These are phyloP conservation scores for Perdita meconis DNA, from an alignment of 2,888 invertebrate genomes.

Conservation along the genomic window DNA sequence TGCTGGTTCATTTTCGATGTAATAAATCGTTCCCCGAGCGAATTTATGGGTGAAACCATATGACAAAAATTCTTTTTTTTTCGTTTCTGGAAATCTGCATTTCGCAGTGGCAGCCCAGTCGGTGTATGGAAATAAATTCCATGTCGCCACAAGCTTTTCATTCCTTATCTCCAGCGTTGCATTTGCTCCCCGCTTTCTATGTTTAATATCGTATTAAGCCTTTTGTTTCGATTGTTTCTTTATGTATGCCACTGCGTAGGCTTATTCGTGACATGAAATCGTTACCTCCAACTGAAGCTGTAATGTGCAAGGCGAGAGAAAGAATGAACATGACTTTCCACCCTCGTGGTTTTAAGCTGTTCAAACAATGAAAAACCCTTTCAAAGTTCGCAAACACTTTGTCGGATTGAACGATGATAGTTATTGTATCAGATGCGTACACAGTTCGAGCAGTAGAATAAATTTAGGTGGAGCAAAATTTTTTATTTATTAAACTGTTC, in stretches of 20 bases:
- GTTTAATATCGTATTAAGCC: conserved; percentile 6
- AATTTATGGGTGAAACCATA: too few species aligned
- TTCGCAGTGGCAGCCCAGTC: too few species aligned
- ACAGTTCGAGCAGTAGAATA: not conserved
- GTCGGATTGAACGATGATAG: not conserved
- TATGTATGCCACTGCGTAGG: not conserved
- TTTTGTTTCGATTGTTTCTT: not conserved
- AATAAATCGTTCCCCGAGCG: too few species aligned
- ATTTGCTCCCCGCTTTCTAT: not conserved
- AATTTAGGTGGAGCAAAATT: not conserved
- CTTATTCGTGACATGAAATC: not conserved
- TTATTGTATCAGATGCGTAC: not conserved
- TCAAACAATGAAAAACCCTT: not conserved
- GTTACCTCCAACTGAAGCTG: not conserved
- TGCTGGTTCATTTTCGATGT: too few species aligned
- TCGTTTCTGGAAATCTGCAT: not conserved
- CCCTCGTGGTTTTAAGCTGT: not conserved
- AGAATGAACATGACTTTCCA: not conserved
- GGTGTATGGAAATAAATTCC: not conserved
- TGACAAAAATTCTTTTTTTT: not conserved
- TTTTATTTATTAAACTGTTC: not conserved
- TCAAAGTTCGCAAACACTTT: not conserved
- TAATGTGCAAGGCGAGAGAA: not conserved
- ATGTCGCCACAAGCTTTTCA: too few species aligned
- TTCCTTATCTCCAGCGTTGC: not conserved